A percentile compares a stretch with the other conserved stretches of the same genome.
phyloP scores from a whole-genome alignment of 2,113 vertebrate species.

The Xerus inauris region DNA sequence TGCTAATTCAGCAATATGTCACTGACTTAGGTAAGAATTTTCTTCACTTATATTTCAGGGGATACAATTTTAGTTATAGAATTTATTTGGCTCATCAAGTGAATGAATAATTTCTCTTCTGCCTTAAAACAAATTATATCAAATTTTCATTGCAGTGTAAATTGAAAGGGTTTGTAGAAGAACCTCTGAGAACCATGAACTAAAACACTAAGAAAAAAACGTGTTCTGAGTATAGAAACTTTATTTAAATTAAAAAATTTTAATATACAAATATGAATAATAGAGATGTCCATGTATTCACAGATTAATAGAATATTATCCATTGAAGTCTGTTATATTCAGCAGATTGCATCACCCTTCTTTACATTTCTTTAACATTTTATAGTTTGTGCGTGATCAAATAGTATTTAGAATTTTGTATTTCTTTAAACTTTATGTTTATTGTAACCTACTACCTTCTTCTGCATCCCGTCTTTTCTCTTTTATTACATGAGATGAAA shows the following conservation, averaged over 20 bases:
- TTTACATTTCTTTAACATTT: too few relatives aligned
- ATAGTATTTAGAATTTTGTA: neutral
- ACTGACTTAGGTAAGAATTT: slow-evolving; percentile 27
- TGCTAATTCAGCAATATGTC: neutral
- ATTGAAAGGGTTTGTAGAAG: slow-evolving; percentile 15
- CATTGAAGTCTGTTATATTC: neutral
- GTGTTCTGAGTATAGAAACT: neutral
- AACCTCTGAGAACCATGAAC: slow-evolving; percentile 31
- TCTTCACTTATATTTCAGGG: slow-evolving; percentile 16
- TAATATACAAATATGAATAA: neutral
- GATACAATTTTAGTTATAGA: slow-evolving; percentile 7
- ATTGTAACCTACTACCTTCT: neutral
- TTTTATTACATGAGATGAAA: neutral
- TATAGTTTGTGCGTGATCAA: too few relatives aligned
- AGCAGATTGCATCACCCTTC: neutral
- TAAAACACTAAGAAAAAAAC: slow-evolving; percentile 7
- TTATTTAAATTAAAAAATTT: neutral
- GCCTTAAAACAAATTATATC: neutral
- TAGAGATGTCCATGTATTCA: neutral
- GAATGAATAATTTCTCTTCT: slow-evolving; percentile 27
- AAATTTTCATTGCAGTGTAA: slow-evolving; percentile 27
- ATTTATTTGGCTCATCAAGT: slow-evolving; percentile 1
- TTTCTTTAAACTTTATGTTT: neutral
- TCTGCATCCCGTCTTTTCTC: slow-evolving; percentile 12
- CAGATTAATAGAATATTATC: neutral